A percentile compares a stretch with the other conserved stretches of the same genome.
phyloP scores from a whole-genome alignment of 2,797 vertebrate species.

The Acipenser oxyrinchus region DNA sequence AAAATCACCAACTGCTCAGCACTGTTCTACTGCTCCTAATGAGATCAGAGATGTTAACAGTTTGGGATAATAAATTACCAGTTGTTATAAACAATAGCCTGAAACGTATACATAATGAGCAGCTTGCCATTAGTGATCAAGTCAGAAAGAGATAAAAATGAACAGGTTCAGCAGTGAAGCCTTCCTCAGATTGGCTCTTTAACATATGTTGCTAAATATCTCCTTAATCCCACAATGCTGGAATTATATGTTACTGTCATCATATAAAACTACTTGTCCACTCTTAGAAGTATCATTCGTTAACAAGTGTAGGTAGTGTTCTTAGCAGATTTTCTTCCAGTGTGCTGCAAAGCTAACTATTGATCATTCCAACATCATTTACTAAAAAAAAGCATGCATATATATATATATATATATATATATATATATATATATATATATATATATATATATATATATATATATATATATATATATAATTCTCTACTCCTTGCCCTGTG shows the following conservation, averaged over 20 bases:
- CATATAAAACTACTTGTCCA: neutral
- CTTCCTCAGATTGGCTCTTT: constrained; percentile 2
- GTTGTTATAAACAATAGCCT: constrained; percentile 57
- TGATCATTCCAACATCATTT: too few relatives aligned
- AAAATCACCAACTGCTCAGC: constrained; percentile 46
- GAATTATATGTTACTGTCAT: neutral
- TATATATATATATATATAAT: too few relatives aligned
- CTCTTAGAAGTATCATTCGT: neutral
- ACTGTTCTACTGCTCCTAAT: constrained; percentile 40
- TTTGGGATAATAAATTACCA: constrained; percentile 61
- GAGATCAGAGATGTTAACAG: constrained; percentile 54
- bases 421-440: too few relatives aligned
- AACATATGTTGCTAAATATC: constrained; percentile 47
- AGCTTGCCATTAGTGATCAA: constrained; percentile 56
- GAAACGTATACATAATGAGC: constrained; percentile 59
- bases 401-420: too few relatives aligned
- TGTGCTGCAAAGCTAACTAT: too few relatives aligned
- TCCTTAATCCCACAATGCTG: constrained; percentile 33
- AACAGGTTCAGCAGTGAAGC: constrained; percentile 29
- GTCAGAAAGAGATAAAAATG: constrained; percentile 43
- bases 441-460: too few relatives aligned
- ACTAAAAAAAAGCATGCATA: too few relatives aligned
- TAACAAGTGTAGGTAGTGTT: neutral
- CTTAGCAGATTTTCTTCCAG: too few relatives aligned
- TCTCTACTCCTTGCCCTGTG: too few relatives aligned